Conservation (phyloP, 2,113 vertebrate species). For the Corapipo altera region DNA sequence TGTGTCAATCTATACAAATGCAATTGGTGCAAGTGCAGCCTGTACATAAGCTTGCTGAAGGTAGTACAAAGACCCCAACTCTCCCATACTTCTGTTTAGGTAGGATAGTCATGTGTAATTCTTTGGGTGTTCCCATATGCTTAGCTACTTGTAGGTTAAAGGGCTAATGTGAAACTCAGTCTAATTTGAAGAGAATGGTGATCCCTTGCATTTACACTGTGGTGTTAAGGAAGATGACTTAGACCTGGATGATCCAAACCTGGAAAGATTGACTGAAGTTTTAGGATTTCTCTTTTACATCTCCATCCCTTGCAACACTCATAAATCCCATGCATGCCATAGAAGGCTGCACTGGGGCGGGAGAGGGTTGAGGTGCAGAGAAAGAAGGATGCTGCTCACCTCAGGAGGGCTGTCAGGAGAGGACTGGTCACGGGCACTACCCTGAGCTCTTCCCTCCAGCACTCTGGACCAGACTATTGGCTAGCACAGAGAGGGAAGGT, state of each 20-base stretch:
- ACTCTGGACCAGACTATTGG: neutral
- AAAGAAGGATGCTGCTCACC: neutral
- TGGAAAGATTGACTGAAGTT: neutral
- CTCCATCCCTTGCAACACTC: neutral
- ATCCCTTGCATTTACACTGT: neutral
- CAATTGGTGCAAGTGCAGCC: neutral
- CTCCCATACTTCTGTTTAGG: neutral
- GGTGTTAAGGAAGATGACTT: neutral
- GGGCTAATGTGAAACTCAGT: neutral
- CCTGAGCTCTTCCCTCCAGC: neutral
- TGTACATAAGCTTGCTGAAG: neutral
- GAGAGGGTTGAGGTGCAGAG: neutral
- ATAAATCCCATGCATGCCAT: neutral
- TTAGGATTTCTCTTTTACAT: neutral
- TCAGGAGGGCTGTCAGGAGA: neutral
- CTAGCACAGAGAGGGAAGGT: neutral
- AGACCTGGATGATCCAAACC: neutral
- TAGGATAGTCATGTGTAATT: neutral
- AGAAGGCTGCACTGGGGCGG: neutral
- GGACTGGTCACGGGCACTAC: rapidly evolving
- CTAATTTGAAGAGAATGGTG: neutral
- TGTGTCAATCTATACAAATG: neutral
- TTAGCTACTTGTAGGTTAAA: neutral
- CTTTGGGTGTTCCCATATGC: neutral
- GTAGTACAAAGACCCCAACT: neutral